These are phyloP conservation scores for Odobenus rosmarus DNA, from an alignment of 2,113 vertebrate genomes.

Conservation along the genomic window DNA sequence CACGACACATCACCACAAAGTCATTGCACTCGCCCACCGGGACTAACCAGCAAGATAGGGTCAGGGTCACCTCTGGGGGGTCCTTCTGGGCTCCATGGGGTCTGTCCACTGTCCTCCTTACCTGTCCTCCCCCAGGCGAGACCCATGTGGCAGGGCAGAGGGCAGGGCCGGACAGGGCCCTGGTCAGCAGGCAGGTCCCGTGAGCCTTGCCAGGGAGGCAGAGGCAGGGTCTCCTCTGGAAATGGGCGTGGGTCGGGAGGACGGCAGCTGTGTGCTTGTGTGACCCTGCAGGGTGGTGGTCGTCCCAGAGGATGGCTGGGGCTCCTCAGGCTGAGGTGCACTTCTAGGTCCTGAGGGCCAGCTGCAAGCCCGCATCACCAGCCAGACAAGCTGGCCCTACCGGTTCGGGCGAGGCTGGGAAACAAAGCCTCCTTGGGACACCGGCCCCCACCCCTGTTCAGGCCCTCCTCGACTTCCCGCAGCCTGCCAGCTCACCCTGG, in stretches of 20 bases:
- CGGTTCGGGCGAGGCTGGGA: background rate
- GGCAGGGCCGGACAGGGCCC: background rate
- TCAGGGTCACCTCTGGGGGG: background rate
- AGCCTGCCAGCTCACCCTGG: background rate
- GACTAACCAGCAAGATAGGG: background rate
- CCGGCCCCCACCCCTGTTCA: background rate
- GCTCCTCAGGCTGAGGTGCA: background rate
- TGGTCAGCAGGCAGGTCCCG: background rate
- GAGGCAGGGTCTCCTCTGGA: background rate
- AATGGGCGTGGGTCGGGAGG: too few relatives aligned
- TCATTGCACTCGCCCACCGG: background rate
- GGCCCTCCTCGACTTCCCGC: background rate
- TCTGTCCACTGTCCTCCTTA: background rate
- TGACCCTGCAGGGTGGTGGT: rapidly evolving
- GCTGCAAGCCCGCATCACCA: background rate
- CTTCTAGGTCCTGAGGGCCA: background rate
- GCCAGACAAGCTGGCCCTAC: background rate
- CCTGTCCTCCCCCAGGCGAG: background rate
- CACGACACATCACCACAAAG: rapidly evolving
- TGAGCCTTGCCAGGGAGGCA: background rate
- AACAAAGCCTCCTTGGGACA: background rate
- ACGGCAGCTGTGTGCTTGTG: background rate
- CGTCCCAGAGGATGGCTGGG: background rate
- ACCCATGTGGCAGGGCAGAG: background rate
- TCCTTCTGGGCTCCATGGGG: background rate